Evolutionary conservation across 2,797 vertebrate genomes (phyloP), one percentile per base, ranked within the genome.

Genomic region (Silurus lanzhouensis): DNA sequence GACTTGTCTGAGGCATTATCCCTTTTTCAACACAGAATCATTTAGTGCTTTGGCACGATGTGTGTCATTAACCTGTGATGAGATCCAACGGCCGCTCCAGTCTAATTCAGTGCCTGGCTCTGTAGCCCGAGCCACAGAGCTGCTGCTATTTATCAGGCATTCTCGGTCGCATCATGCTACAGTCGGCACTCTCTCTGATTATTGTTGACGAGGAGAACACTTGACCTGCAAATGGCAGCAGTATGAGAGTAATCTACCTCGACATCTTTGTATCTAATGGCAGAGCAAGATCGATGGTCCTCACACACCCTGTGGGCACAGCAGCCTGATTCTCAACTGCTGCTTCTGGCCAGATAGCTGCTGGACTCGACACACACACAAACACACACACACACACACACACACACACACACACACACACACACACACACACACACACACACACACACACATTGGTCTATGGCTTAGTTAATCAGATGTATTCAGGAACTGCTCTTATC

Each of bases 211-310:
- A 91, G 88, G 88, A 88, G 89, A 92, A 91, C 87, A 87, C 90
- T 91, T 92, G 90, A 91, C 91, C 91, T 90, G 91, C 90, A 90
- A 90, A 93, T 90, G 90, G 92, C 93, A 88, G 93, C 91, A 90
- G 90, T 91, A 91, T 89, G 88, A 89, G 88, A 88, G 90, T 92
- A 93, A 92, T 90, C 90, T 89, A 85, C 90, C 89, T 88, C 90
- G 90, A 92, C 91, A 90, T 92, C 91, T 91, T 90, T 88, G 90
- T 88, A 86, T 93, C 91, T 90, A 88, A 88, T 90, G 90, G 91
- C 89, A 89, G 85, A 85, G 87, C 80, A 87, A 88, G 88, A 90
- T 91, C 91, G 90, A 93, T 92, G 90, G 89, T 81, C 89, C 84
- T 85, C 66, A 84, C 88, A 82, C 88, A 87, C 88, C 89, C 89